Evolutionary conservation across 2,888 invertebrate genomes (phyloP), one percentile per base, ranked within the genome.

Genomic region (Cremastinae sp.): DNA sequence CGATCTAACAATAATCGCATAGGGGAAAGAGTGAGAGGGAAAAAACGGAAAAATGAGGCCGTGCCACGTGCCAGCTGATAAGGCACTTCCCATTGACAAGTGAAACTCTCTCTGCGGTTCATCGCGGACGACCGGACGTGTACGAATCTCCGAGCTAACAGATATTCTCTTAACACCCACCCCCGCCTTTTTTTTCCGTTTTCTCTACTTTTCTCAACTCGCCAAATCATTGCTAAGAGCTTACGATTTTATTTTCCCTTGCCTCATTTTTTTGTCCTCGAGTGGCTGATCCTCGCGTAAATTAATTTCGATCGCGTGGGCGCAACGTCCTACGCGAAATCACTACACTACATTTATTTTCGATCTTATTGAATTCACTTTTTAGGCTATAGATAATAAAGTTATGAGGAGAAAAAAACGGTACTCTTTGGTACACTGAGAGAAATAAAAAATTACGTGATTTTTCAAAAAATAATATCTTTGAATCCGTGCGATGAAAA

Each of bases 21-120:
- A 28, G 2, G 28, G 28, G 28, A 9, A 75, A 28, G 56, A 59
- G 43, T 47, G 9, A 62, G 65, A 74, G 62, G 62, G 28, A 73
- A 76, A 9, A 41, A 41, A 41, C 9, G 75, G 73, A 79, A 77
- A 80, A 81, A 74, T 78, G 82, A 84, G 80, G 81, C 62, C 80
- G 74, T 71, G 82, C 74, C 83, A 84, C 82, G 83, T 81, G 83
- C 59, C 79, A 66, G 74, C 80, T 83, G 89, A 89, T 89, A 88
- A 87, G 84, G 84, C 83, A 89, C 87, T 89, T 89, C 88, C 89
- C 88, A 88, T 87, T 87, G 87, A 86, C 87, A 85, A 87, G 80
- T 84, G 61, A 74, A 80, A 78, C 80, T 75, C 69, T 2, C 28
- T 28, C 28, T 28, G 28, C 28, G 80, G 75, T 78, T 53, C 82